Evolutionary conservation across 2,113 vertebrate species (phyloP).

Genomic region (Aegithalos caudatus): DNA sequence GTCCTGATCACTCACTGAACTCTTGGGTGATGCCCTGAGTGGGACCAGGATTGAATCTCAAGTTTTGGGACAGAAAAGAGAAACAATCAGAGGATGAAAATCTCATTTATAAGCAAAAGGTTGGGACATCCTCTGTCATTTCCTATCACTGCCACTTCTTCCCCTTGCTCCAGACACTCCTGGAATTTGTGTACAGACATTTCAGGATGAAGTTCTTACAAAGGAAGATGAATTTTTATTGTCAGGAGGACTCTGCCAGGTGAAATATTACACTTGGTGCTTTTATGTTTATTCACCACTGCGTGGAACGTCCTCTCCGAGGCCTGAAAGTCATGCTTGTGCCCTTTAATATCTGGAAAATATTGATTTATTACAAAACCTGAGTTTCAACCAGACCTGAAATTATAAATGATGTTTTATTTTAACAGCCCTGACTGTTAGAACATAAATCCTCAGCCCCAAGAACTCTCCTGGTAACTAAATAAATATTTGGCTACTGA

Average conservation of each 20-base stretch:
- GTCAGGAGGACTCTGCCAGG: background rate
- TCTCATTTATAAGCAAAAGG: background rate
- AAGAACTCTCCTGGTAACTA: background rate
- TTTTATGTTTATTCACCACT: background rate
- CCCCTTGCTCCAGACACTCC: background rate
- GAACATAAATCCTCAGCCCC: background rate
- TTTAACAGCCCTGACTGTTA: background rate
- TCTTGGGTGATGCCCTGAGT: background rate
- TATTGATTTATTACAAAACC: slow-evolving; percentile 1
- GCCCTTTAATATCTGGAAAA: slow-evolving; percentile 17
- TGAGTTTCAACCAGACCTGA: background rate
- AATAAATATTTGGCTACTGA: background rate
- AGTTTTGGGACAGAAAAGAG: background rate
- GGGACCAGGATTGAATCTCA: background rate
- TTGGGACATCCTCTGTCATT: background rate
- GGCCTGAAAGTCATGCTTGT: background rate
- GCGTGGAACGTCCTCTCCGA: background rate
- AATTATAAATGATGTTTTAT: background rate
- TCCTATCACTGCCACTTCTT: background rate
- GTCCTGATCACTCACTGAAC: background rate
- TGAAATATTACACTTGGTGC: background rate
- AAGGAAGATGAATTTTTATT: slow-evolving; percentile 29
- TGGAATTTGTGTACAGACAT: background rate
- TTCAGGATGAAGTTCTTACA: background rate
- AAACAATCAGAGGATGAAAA: background rate